Conservation (phyloP, 2,797 vertebrate genomes). For the Macroramphosus scolopax region DNA sequence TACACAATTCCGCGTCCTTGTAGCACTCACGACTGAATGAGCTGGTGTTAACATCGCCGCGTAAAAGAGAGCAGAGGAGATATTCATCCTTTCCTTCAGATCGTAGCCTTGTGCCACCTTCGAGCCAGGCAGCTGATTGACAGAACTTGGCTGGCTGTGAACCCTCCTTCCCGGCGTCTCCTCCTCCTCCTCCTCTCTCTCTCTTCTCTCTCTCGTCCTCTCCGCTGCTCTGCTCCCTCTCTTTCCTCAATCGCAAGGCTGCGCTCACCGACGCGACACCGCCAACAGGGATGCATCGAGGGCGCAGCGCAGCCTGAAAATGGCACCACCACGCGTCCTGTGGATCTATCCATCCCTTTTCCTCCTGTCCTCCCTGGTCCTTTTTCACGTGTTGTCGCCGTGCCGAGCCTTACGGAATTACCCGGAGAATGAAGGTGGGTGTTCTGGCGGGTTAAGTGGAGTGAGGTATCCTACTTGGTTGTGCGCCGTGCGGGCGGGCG, state of each 20-base stretch:
- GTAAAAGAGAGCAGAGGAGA: too few species aligned
- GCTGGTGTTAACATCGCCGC: background rate
- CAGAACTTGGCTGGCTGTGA: slow-evolving; percentile 64
- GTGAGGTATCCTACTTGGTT: slow-evolving; percentile 22
- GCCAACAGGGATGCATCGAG: slow-evolving; percentile 81
- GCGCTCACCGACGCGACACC: slow-evolving; percentile 77
- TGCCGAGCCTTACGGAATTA: slow-evolving; percentile 78
- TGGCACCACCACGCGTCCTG: slow-evolving; percentile 77
- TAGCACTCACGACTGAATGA: background rate
- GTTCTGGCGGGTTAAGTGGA: background rate
- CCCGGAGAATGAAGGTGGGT: slow-evolving; percentile 84
- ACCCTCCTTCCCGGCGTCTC: slow-evolving; percentile 71
- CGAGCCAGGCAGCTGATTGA: slow-evolving; percentile 69
- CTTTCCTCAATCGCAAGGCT: slow-evolving; percentile 65
- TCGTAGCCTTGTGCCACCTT: slow-evolving; percentile 7
- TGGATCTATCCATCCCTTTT: slow-evolving; percentile 80
- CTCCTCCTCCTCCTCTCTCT: slow-evolving; percentile 26
- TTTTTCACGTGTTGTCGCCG: slow-evolving; percentile 63
- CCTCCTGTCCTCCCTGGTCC: slow-evolving; percentile 64
- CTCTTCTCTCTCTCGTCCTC: background rate
- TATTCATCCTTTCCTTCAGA: too few species aligned
- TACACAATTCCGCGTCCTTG: background rate
- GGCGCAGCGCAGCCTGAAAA: slow-evolving; percentile 83
- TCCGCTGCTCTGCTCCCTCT: slow-evolving; percentile 14
- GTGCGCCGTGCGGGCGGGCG: slow-evolving; percentile 32